Evolutionary conservation across 2,888 invertebrate species (phyloP).

Genomic region (Pseudococcus jackbeardsleyi): DNA sequence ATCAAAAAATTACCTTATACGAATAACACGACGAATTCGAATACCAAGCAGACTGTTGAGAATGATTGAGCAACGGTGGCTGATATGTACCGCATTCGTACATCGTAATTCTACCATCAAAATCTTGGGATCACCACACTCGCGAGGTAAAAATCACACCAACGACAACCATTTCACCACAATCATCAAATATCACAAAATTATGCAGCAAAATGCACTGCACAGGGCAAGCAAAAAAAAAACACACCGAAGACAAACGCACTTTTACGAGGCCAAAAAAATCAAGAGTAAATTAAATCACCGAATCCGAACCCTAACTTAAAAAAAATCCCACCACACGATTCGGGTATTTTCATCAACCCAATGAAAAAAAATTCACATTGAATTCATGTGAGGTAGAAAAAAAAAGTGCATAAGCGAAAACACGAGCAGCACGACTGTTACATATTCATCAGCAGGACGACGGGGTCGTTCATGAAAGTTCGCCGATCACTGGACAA

Average conservation of each 20-base stretch:
- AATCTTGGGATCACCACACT: conserved; percentile 24
- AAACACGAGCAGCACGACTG: not conserved
- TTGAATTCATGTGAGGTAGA: not conserved
- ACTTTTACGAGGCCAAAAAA: not conserved
- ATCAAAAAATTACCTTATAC: conserved; percentile 67
- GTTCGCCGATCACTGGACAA: conserved; percentile 34
- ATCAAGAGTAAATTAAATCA: too few relatives aligned
- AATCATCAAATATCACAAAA: not conserved
- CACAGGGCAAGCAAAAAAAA: not conserved
- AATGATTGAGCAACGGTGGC: conserved; percentile 66
- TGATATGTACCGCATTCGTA: conserved; percentile 67
- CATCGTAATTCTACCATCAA: conserved; percentile 64
- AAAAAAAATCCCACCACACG: too few relatives aligned
- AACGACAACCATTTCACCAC: conserved; percentile 5
- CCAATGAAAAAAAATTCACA: too few relatives aligned
- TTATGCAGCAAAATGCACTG: not conserved
- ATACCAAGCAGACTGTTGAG: conserved; percentile 67
- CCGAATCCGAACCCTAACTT: too few relatives aligned
- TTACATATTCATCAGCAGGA: conserved; percentile 33
- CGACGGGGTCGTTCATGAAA: conserved; percentile 10
- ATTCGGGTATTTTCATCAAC: too few relatives aligned
- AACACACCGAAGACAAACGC: not conserved
- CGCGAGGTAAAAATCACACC: conserved; percentile 9
- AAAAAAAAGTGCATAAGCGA: not conserved
- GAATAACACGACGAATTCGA: conserved; percentile 67